Base-by-base conservation (phyloP, 2,113 vertebrate species). In the Rhinogobius similis region DNA sequence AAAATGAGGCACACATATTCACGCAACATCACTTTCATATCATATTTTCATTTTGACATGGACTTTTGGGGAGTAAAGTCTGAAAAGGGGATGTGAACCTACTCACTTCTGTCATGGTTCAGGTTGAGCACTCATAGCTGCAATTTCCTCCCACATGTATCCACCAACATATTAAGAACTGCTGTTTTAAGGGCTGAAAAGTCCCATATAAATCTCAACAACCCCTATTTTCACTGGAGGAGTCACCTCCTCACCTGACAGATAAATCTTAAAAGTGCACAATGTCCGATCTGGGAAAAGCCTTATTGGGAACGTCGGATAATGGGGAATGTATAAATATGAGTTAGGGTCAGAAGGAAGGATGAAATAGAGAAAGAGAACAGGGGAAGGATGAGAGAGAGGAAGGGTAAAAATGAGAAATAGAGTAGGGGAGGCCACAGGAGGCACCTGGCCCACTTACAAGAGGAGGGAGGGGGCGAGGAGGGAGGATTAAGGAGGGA, bases 371-470 rank as follows among this genome's bases (percentile, higher is more conserved):
- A 92, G 85, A 84, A 88, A 86, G 83, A 77, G 85, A 91, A 76
- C 82, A 83, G 76, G 75, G 73, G 85, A 79, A 87, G 87, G 87
- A 88, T 87, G 87, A 87, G 87, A 90, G 88, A 88, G 81, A 85
- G 83, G 82, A 81, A 90, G 89, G 87, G 89, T 89, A 91, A 90
- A 92, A 93, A 90, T 92, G 90, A 93, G 86, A 93, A 92, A 91
- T 90, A 84, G 91, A 91, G 90, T 91, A 90, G 88, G 85, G 88
- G 81, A 92, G 87, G 91, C 90, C 92, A 94, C 92, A 90, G 85
- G 92, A 91, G 92, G 90, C 90, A 91, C 82, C 86, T 93, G 92
- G 90, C 92, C 91, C 90, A 92, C 86, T 92, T 93, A 90, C 83
- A 88, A 82, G 70, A 75, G 84, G 86, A 85, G 88, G 74, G 79